Evolutionary conservation across 2,888 invertebrate species (phyloP).

Genomic region (Rhagophthalmus giganteus): DNA sequence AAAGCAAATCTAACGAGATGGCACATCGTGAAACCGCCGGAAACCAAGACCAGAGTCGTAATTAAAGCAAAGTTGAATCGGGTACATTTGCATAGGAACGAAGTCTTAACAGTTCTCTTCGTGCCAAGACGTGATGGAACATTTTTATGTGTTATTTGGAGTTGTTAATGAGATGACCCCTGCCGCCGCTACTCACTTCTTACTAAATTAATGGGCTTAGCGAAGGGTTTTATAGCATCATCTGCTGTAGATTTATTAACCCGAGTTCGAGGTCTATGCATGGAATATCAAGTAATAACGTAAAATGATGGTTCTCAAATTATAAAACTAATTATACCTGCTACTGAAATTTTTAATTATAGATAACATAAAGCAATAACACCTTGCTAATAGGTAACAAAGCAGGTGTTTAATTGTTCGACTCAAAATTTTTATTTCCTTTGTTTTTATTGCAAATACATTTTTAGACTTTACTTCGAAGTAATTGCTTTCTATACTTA

Average conservation of each 20-base stretch:
- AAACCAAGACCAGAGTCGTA: constrained; percentile 33
- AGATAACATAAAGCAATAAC: no score
- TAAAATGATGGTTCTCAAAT: no score
- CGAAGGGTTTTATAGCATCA: constrained; percentile 25
- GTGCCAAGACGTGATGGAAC: constrained; percentile 43
- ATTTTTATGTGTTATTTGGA: constrained; percentile 46
- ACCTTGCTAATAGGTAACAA: no score
- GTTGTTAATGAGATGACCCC: constrained; percentile 44
- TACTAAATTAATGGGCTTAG: constrained; percentile 24
- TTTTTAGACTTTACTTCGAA: no score
- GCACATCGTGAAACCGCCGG: constrained; percentile 37
- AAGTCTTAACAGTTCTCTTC: constrained; percentile 33
- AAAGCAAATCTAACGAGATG: constrained; percentile 32
- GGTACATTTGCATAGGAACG: constrained; percentile 43
- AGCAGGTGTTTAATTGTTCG: no score
- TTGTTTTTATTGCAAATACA: no score
- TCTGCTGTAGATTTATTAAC: constrained; percentile 21
- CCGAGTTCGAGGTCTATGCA: constrained; percentile 1
- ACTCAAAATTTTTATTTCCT: no score
- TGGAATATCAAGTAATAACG: no score
- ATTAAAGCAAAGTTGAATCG: constrained; percentile 40
- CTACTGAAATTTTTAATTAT: no score
- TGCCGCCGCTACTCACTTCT: constrained; percentile 7
- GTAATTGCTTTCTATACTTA: no score
- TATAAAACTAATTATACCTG: no score